Evolutionary conservation across 2,888 invertebrate species (phyloP).

Genomic region (Leptogaster cylindrica): DNA sequence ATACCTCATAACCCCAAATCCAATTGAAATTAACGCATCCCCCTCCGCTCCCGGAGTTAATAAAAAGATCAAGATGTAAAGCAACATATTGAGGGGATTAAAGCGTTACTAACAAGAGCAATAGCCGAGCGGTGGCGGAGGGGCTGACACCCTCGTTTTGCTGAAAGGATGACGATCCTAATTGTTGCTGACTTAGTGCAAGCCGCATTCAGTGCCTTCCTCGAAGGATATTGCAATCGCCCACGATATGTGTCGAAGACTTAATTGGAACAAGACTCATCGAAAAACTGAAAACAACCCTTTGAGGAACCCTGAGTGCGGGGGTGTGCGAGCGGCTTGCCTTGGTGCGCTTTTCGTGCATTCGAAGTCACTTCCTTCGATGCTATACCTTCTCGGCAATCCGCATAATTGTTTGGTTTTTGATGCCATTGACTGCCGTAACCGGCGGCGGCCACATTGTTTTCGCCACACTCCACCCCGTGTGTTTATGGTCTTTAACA

Average conservation of each 20-base stretch:
- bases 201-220: not conserved
- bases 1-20: constrained; percentile 41
- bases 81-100: constrained; percentile 45
- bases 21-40: constrained; percentile 39
- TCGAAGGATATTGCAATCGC: too few relatives aligned
- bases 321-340: not conserved
- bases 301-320: too few relatives aligned
- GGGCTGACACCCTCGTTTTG: constrained; percentile 9
- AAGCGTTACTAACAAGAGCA: constrained; percentile 38
- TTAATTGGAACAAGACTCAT: too few relatives aligned
- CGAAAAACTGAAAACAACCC: too few relatives aligned
- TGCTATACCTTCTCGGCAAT: constrained; percentile 33
- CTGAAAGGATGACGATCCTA: constrained; percentile 9
- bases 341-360: not conserved
- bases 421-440: constrained; percentile 13
- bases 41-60: constrained; percentile 41
- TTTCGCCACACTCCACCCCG: constrained; percentile 29
- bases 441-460: not conserved
- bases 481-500: constrained; percentile 37
- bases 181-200: constrained; percentile 21
- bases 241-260: too few relatives aligned
- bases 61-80: constrained; percentile 46
- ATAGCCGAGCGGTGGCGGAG: not conserved
- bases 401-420: constrained; percentile 38
- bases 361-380: constrained; percentile 28